Conservation (phyloP, 2,113 vertebrate genomes). For the Acrocephalus kingi region DNA sequence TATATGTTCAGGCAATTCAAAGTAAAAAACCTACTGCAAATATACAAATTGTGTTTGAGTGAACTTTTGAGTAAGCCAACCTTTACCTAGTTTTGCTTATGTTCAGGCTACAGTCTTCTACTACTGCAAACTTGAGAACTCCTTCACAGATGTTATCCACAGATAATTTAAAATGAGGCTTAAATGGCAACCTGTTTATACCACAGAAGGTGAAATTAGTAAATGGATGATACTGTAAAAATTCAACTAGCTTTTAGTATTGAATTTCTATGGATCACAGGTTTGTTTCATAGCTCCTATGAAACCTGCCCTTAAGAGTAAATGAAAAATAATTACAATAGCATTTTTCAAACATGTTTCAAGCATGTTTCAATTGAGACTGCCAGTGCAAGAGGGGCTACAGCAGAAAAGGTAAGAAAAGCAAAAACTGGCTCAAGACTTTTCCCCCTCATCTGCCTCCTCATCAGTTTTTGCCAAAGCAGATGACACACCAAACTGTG, state of each 20-base stretch:
- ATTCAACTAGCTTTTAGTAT: background rate
- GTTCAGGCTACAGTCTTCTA: background rate
- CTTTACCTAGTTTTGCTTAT: background rate
- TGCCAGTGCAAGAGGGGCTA: background rate
- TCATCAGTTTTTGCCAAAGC: background rate
- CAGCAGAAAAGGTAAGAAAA: background rate
- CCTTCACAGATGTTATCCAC: background rate
- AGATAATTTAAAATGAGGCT: background rate
- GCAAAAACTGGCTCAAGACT: background rate
- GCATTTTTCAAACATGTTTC: background rate
- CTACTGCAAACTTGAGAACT: background rate
- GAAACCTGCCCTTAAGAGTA: background rate
- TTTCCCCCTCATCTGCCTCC: background rate
- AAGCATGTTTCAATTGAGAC: background rate
- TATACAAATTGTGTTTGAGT: background rate
- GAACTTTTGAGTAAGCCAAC: background rate
- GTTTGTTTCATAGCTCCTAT: background rate
- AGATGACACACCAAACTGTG: background rate
- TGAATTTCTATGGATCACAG: background rate
- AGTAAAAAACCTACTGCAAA: background rate
- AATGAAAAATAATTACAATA: background rate
- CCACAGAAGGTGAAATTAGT: background rate
- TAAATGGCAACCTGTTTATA: slow-evolving; percentile 15
- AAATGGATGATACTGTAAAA: background rate
- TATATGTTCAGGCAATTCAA: background rate